Evolutionary conservation across 2,888 invertebrate genomes (phyloP), one percentile per base, ranked within the genome.

Genomic region (Acronicta leporina): DNA sequence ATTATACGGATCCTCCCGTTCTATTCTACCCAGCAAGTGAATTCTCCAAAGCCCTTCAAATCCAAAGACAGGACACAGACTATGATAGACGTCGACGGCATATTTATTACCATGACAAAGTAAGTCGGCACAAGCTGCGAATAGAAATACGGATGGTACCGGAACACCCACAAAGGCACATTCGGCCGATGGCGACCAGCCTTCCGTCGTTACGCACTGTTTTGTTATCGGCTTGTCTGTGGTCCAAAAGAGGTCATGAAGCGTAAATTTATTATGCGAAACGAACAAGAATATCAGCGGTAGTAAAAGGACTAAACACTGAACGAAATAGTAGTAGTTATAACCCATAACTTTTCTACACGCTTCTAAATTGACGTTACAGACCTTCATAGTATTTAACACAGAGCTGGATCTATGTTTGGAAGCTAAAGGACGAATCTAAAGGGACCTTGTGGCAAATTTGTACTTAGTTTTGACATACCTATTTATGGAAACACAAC

Each of bases 151-250:
- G 9, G 48, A 49, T 61, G 42, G 58, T 63, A 27, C 59, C 54
- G 71, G 84, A 84, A 90, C 88, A 85, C 88, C 89, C 88, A 89
- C 92, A 89, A 88, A 83, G 87, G 84, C 76, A 75, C 87, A 86
- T 88, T 87, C 75, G 82, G 70, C 58, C 70, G 77, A 75, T 73
- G 77, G 70, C 55, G 60, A 56, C 70, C 68, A 62, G 85, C 90
- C 92, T 91, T 90, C 92, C 90, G 90, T 81, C 86, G 90, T 92
- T 92, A 92, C 92, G 91, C 92, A 85, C 71, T 77, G 83, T 85
- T 86, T 86, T 85, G 86, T 83, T 85, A 82, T 81, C 80, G 77
- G 67, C 65, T 64, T 45, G 40, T n/a, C 27, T 54, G 10, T 64
- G 79, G 80, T 10, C 0, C 54, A 55, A 66, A 51, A 0, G 8